These are phyloP conservation scores for Brachionus calyciflorus DNA, from an alignment of 1,140 invertebrate species.

Conservation along the genomic window DNA sequence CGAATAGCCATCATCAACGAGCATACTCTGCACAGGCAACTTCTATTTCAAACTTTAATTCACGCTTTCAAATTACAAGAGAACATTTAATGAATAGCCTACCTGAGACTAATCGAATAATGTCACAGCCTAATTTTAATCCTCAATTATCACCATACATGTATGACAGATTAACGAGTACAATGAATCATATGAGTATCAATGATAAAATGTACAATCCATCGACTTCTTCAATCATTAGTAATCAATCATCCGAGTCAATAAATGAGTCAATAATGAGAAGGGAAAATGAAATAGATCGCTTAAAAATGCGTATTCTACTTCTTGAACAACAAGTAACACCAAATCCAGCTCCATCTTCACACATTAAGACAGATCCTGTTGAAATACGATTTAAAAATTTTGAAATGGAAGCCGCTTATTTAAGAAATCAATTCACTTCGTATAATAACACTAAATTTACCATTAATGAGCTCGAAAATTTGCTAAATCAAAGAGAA, in stretches of 20 bases:
- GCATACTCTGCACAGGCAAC: neutral
- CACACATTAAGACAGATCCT: neutral
- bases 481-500: conserved; percentile 36
- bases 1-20: too few species aligned
- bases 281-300: conserved; percentile 8
- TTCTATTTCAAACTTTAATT: neutral
- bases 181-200: conserved; percentile 3
- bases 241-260: conserved; percentile 3
- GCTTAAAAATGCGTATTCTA: neutral
- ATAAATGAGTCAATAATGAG: neutral
- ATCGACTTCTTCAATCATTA: neutral
- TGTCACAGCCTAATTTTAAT: neutral
- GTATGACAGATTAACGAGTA: neutral
- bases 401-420: conserved; percentile 7
- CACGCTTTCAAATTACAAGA: neutral
- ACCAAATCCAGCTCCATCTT: neutral
- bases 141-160: neutral
- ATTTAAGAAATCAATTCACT: conserved; percentile 16
- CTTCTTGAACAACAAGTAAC: neutral
- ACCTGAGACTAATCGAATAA: neutral
- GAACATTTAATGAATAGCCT: neutral
- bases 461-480: neutral
- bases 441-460: neutral
- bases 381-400: conserved; percentile 13
- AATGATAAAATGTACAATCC: conserved; percentile 13